phyloP scores from a whole-genome alignment of 2,113 vertebrate genomes.

The Pipa parva region DNA sequence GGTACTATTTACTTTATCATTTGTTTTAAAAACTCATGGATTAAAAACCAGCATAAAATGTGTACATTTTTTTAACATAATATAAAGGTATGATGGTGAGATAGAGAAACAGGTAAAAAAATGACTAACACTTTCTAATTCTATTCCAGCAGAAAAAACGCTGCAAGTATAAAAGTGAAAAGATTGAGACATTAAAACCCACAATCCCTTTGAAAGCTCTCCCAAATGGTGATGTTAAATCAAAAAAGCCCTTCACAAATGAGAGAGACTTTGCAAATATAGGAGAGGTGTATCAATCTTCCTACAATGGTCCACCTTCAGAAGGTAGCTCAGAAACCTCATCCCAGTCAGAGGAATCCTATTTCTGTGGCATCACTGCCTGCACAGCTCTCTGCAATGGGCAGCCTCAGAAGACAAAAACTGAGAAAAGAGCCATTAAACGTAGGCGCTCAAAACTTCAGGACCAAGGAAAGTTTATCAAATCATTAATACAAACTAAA shows the following conservation, averaged over 20 bases:
- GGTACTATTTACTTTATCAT: constrained; percentile 64
- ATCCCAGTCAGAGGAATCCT: constrained; percentile 87
- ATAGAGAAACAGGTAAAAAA: too few species aligned
- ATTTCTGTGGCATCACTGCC: constrained; percentile 76
- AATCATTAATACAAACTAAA: constrained; percentile 78
- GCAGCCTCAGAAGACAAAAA: constrained; percentile 74
- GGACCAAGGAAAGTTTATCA: constrained; percentile 73
- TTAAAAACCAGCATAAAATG: too few species aligned
- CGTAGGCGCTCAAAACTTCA: constrained; percentile 80
- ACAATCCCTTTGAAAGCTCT: constrained; percentile 57
- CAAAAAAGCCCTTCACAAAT: constrained; percentile 71
- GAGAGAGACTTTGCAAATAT: constrained; percentile 73
- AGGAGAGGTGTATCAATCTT: constrained; percentile 68
- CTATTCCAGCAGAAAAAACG: constrained; percentile 84
- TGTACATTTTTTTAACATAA: too few species aligned
- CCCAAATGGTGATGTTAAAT: constrained; percentile 72
- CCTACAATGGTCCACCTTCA: constrained; percentile 72
- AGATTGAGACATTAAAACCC: constrained; percentile 76
- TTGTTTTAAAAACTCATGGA: too few species aligned
- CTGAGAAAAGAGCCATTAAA: constrained; percentile 86
- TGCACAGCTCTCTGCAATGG: constrained; percentile 77
- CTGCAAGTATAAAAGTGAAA: constrained; percentile 86
- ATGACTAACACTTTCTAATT: too few species aligned
- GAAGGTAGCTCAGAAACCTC: constrained; percentile 86
- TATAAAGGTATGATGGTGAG: too few species aligned